Conservation (phyloP, 2,888 invertebrate genomes). For the Stramonita haemastoma region DNA sequence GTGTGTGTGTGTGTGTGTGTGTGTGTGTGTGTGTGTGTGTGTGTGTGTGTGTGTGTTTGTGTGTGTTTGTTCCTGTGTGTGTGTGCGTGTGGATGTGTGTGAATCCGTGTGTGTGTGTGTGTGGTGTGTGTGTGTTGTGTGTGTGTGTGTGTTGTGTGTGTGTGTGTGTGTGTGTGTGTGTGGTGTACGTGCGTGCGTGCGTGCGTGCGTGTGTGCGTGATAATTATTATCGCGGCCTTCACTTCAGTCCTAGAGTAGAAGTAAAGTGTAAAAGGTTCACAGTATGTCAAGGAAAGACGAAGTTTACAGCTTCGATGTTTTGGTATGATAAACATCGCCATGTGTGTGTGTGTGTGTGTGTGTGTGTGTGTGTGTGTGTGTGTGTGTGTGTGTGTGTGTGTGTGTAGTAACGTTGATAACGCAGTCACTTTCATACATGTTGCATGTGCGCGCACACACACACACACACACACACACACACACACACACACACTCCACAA, state of each 20-base stretch:
- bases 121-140: too few relatives aligned
- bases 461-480: neutral
- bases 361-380: conserved; percentile 22
- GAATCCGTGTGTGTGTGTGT: too few relatives aligned
- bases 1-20: too few relatives aligned
- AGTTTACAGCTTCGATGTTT: neutral
- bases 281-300: neutral
- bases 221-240: neutral
- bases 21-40: too few relatives aligned
- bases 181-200: neutral
- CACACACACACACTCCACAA: neutral
- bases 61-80: neutral
- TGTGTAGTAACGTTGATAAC: neutral
- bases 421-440: neutral
- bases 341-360: conserved; percentile 16
- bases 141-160: neutral
- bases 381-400: conserved; percentile 2
- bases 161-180: too few relatives aligned
- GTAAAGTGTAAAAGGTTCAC: neutral
- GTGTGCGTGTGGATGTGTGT: neutral
- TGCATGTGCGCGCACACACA: neutral
- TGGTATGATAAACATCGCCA: neutral
- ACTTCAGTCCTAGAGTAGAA: neutral
- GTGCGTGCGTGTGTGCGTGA: too few relatives aligned
- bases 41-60: too few relatives aligned